These are phyloP conservation scores for Phalacrocorax aristotelis DNA, from an alignment of 2,113 vertebrate genomes.

Conservation along the genomic window DNA sequence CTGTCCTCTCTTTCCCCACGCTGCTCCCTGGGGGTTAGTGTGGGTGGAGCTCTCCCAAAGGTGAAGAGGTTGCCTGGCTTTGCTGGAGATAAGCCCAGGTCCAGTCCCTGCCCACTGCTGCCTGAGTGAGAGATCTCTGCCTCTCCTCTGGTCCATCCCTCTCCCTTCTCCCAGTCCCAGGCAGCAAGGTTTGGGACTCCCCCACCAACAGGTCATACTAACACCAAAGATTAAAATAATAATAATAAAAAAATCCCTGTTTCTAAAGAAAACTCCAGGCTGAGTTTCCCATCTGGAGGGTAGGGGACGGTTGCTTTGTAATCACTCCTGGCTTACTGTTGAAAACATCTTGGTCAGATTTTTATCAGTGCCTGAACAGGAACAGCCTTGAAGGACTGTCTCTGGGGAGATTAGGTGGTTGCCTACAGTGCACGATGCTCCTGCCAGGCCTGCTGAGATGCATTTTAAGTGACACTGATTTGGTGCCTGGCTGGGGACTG, in stretches of 20 bases:
- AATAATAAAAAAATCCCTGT: background rate
- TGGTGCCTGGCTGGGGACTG: background rate
- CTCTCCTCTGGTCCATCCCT: background rate
- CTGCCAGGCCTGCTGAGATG: background rate
- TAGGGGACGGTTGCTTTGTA: constrained; percentile 21
- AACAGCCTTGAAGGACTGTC: constrained; percentile 11
- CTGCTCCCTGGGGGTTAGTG: background rate
- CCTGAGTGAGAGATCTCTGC: background rate
- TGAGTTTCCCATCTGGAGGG: constrained; percentile 19
- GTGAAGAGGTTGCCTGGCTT: background rate
- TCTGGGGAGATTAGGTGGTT: constrained; percentile 36
- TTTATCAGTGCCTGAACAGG: constrained; percentile 42
- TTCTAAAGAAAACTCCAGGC: background rate
- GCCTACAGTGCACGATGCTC: background rate
- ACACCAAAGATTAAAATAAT: background rate
- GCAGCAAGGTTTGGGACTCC: background rate
- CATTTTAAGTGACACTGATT: background rate
- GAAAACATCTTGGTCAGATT: constrained; percentile 54
- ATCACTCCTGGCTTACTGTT: constrained; percentile 29
- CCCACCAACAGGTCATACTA: background rate
- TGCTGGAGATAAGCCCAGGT: background rate
- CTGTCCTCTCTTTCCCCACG: background rate
- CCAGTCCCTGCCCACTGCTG: background rate
- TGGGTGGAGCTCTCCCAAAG: background rate
- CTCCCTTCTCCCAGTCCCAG: background rate